Conservation (phyloP, 2,113 vertebrate species). For the Ammodytes marinus region DNA sequence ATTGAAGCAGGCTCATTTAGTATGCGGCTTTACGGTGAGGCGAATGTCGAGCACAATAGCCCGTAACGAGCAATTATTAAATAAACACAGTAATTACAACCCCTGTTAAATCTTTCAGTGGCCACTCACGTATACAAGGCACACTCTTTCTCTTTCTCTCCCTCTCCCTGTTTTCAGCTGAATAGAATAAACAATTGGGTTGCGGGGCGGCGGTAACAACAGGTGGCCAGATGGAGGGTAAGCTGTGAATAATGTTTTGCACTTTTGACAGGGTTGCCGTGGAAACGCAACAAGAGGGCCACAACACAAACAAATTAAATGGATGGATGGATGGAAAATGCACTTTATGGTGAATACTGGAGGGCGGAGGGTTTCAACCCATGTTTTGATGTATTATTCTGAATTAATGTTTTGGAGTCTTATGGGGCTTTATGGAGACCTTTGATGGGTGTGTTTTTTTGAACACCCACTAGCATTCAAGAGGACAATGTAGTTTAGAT, state of each 20-base stretch:
- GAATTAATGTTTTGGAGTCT: neutral
- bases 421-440: neutral
- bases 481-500: slow-evolving; percentile 22
- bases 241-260: slow-evolving; percentile 53
- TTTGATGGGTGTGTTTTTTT: neutral
- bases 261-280: slow-evolving; percentile 54
- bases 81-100: slow-evolving; percentile 14
- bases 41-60: neutral
- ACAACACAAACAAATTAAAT: slow-evolving; percentile 27
- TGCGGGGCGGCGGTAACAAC: slow-evolving; percentile 58
- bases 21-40: slow-evolving; percentile 12
- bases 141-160: neutral
- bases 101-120: slow-evolving; percentile 29
- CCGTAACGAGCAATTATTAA: slow-evolving; percentile 19
- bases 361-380: neutral
- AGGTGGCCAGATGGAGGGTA: slow-evolving; percentile 61
- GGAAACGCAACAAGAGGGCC: slow-evolving; percentile 52
- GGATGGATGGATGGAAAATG: slow-evolving; percentile 35
- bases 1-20: neutral
- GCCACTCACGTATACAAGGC: slow-evolving; percentile 26
- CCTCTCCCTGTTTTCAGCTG: slow-evolving; percentile 11
- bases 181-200: slow-evolving; percentile 50
- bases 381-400: slow-evolving; percentile 31
- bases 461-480: slow-evolving; percentile 1
- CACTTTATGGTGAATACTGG: neutral